Base-by-base conservation (phyloP, 2,113 vertebrate genomes). In the Paracanthobrama guichenoti region DNA sequence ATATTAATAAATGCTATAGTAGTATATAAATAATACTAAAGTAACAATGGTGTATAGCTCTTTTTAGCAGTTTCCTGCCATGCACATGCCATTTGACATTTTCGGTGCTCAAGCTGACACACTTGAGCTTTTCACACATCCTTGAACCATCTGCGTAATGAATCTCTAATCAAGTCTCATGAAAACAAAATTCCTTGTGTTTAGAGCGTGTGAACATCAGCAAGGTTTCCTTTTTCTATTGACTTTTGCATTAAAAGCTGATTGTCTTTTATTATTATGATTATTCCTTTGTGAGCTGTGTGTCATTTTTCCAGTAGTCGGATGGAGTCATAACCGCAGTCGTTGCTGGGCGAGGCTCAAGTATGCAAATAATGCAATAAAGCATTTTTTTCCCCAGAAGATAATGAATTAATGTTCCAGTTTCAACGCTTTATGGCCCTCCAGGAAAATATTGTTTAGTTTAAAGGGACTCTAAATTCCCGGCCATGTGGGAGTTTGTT, bases 291-390 rank as follows among this genome's bases (percentile, higher is more conserved):
- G 3, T 79, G 57, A 79, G 57, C 4, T 20, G 14, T 10, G 14
- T 62, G 16, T 62, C 35, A 62, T 62, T 62, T 79, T 62, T 46
- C 77, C 35, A 12, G 57, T 24, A 26, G 35, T 46, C 22, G 2
- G 22, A 42, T 42, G n/a, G 28, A 59, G 35, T 62, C 57, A 79
- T 46, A 79, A 62, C 77, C 57, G 39, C 77, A 62, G 39, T 62
- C 77, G 1, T 26, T 79, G 6, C 39, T 62, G 57, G 57, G 57
- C 7, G n/a, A 79, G 57, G 14, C 77, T 79, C 57, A 62, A 79
- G 5, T 60, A 79, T 62, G 77, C 57, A 79, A 79, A 44, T 44
- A 62, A 78, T 62, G n/a, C 57, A 28, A 24, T 42, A 42, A 78
- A 42, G 31, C 13, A 24, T 46, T 46, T 60, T 62, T 0, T 10